Evolutionary conservation across 1,140 invertebrate genomes (phyloP), one percentile per base, ranked within the genome.

Genomic region (Drosophila lini): DNA sequence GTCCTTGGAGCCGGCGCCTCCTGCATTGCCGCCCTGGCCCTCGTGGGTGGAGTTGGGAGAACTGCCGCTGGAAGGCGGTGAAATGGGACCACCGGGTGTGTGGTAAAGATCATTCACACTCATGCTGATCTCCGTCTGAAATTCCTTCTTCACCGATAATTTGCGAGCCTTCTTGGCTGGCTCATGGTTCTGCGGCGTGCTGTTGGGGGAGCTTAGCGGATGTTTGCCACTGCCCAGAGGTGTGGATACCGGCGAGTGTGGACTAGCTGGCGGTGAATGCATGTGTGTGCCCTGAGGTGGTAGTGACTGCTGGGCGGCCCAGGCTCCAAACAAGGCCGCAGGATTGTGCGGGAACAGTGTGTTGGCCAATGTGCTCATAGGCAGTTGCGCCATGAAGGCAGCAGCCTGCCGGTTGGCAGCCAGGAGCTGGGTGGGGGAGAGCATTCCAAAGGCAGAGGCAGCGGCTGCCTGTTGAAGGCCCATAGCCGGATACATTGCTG

Each of bases 371-470:
- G 86, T 86, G 56, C 81, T 91, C 84, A 92, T 91, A 11, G 91
- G 91, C 45, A 92, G 73, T 60, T 91, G 91, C 1, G 91, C 88
- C 91, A 92, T 92, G 47, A 92, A 85, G 16, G 91, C 94, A 7
- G 93, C 93, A 7, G 93, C 93, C 48, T 93, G 93, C 55, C 93
- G 92, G 78, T 93, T 94, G 52, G 94, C 94, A 28, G 94, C 94
- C 31, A 94, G 47, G 5, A 95, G 71, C 78, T 94, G 94, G 34
- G 94, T 93, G 36, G 94, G 93, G 31, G 91, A 92, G 1, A 93
- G 68, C 92, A 94, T 93, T 36, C 93, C 92, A 7, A 94, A 90
- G 8, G 93, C 91, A 3, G 92, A 92, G 11, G 92, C 91, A 19
- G 92, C 92, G 16, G 94, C 88, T 1, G 93, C 81, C 32, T 92